These are phyloP conservation scores for Dicentrarchus labrax DNA, from an alignment of 2,113 vertebrate species.

Conservation along the genomic window DNA sequence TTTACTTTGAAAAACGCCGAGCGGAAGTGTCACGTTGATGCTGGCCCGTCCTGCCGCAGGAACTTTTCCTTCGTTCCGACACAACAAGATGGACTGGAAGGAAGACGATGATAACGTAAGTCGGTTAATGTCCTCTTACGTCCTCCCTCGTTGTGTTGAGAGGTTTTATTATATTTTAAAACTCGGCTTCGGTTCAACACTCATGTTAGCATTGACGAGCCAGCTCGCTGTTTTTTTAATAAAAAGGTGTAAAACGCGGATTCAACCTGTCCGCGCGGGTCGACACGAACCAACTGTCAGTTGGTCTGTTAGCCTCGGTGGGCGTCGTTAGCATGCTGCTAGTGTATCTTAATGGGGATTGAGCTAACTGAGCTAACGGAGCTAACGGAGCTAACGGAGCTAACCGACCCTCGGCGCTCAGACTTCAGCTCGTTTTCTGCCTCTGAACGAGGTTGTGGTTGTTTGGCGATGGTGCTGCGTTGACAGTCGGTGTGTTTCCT, in stretches of 20 bases:
- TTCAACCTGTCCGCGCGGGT: constrained; percentile 24
- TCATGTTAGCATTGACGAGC: constrained; percentile 19
- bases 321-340: not conserved
- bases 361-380: too few relatives aligned
- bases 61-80: constrained; percentile 52
- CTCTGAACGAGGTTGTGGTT: too few relatives aligned
- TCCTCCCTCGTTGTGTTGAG: too few relatives aligned
- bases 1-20: constrained; percentile 56
- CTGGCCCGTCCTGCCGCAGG: not conserved
- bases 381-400: too few relatives aligned
- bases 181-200: too few relatives aligned
- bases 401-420: too few relatives aligned
- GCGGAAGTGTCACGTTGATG: constrained; percentile 41
- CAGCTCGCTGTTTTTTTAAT: constrained; percentile 7
- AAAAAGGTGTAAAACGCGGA: constrained; percentile 31
- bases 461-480: too few relatives aligned
- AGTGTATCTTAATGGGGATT: not conserved
- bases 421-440: not conserved
- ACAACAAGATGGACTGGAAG: constrained; percentile 82
- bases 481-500: not conserved
- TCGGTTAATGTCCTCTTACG: not conserved
- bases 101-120: constrained; percentile 70
- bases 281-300: not conserved
- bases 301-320: not conserved
- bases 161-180: too few relatives aligned